Evolutionary conservation across 2,888 invertebrate genomes (phyloP).

Genomic region (Acrobasis repandana): DNA sequence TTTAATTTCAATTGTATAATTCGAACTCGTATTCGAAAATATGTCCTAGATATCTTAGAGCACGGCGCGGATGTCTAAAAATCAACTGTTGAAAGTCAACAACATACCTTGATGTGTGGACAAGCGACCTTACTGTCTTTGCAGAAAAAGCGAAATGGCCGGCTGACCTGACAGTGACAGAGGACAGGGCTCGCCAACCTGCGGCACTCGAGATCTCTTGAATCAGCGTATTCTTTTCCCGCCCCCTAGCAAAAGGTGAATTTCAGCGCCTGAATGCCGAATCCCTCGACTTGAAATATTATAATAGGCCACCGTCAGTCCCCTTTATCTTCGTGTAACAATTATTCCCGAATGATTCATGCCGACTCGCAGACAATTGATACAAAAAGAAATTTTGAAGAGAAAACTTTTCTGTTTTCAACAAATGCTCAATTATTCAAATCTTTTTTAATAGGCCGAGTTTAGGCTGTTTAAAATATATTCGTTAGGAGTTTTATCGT

Average conservation of each 20-base stretch:
- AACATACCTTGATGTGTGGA: background rate
- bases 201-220: background rate
- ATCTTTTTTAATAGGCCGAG: conserved; percentile 11
- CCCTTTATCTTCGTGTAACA: conserved; percentile 18
- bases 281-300: conserved; percentile 13
- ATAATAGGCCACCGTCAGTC: conserved; percentile 8
- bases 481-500: background rate
- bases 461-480: background rate
- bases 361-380: conserved; percentile 16
- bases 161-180: conserved; percentile 18
- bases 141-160: conserved; percentile 24
- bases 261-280: background rate
- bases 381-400: conserved; percentile 15
- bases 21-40: too few relatives aligned
- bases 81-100: too few relatives aligned
- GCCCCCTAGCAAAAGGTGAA: conserved; percentile 10
- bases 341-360: conserved; percentile 21
- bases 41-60: too few relatives aligned
- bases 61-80: too few relatives aligned
- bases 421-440: conserved; percentile 20
- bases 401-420: conserved; percentile 20
- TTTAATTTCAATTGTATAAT: too few relatives aligned
- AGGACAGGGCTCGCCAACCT: conserved; percentile 2
- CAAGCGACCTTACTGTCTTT: background rate
- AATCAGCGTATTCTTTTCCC: conserved; percentile 8